Percentiles rank a stretch among this genome's conserved stretches.
Conservation (phyloP, 2,113 vertebrate species). For the Recurvirostra avosetta region DNA sequence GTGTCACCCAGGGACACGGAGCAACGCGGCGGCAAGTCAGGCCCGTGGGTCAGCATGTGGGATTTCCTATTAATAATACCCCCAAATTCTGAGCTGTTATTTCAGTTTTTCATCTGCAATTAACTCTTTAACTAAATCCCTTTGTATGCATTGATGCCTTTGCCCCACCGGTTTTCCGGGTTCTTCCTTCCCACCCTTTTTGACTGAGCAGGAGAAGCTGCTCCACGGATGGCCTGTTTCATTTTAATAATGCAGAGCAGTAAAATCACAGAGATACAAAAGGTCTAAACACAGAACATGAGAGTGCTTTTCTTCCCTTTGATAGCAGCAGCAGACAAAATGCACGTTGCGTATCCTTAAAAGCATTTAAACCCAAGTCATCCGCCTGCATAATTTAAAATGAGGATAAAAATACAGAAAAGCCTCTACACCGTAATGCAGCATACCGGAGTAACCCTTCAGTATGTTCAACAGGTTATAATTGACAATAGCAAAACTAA, state of each 20-base stretch:
- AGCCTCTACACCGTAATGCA: neutral
- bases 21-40: neutral
- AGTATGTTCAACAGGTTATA: neutral
- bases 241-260: neutral
- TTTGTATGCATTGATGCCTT: too few relatives aligned
- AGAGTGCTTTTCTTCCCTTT: neutral
- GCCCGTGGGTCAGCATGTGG: neutral
- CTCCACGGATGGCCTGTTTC: neutral
- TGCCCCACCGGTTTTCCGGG: neutral
- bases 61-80: too few relatives aligned
- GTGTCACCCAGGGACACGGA: neutral
- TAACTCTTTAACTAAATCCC: neutral
- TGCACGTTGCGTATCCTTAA: neutral
- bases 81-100: neutral
- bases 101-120: neutral
- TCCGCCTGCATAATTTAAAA: neutral
- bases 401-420: neutral
- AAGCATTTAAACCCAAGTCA: neutral
- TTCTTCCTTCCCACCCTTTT: neutral
- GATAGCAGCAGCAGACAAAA: neutral
- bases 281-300: neutral
- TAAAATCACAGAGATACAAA: neutral
- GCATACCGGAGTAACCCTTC: neutral
- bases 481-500: fast-evolving
- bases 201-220: neutral